Conservation (phyloP, 2,113 vertebrate genomes). For the Puma concolor region DNA sequence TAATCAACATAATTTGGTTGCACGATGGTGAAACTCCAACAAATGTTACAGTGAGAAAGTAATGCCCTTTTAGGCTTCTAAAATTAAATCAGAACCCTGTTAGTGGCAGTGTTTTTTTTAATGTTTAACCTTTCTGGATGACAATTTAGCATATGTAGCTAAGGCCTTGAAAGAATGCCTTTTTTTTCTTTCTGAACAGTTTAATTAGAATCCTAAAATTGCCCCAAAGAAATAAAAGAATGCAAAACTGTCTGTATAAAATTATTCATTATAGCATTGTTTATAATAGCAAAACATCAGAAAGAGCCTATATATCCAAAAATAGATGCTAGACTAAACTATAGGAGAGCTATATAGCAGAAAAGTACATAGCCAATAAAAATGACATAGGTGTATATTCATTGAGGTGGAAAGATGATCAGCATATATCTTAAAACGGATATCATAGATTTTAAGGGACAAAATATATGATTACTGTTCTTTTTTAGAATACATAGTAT, state of each 20-base stretch:
- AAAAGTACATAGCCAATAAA: conserved; percentile 1
- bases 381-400: not conserved
- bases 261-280: not conserved
- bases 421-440: not conserved
- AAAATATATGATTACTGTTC: not conserved
- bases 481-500: not conserved
- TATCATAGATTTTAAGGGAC: not conserved
- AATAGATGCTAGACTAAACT: not conserved
- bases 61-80: not conserved
- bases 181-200: not conserved
- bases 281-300: not conserved
- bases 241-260: not conserved
- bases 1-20: not conserved
- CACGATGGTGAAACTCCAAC: not conserved
- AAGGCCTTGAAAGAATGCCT: not conserved
- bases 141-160: not conserved
- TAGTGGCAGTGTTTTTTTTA: not conserved
- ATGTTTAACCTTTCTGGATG: not conserved
- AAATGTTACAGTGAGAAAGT: not conserved
- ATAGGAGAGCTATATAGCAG: not conserved
- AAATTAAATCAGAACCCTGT: not conserved
- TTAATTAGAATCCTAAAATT: not conserved
- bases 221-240: not conserved
- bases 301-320: not conserved
- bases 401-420: not conserved